Evolutionary conservation across 2,888 invertebrate genomes (phyloP).

Genomic region (Fragum sueziense): DNA sequence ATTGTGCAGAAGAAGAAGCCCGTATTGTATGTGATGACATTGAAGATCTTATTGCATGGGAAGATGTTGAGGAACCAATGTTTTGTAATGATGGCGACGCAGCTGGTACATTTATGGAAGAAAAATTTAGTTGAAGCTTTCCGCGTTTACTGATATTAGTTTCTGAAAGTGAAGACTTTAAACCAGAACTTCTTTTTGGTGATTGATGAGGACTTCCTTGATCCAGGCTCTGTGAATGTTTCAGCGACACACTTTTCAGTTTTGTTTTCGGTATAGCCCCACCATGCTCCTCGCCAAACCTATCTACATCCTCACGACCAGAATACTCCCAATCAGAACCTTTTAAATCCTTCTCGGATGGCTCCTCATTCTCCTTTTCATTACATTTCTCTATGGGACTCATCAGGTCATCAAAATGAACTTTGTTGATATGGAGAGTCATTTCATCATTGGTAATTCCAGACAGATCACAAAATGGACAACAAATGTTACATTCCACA

Average conservation of each 20-base stretch:
- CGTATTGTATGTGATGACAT: constrained; percentile 33
- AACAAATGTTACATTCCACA: constrained; percentile 90
- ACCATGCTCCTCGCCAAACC: constrained; percentile 54
- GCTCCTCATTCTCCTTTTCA: constrained; percentile 25
- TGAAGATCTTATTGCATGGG: constrained; percentile 32
- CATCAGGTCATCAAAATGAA: constrained; percentile 88
- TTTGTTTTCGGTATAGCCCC: constrained; percentile 58
- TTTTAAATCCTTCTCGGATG: constrained; percentile 5
- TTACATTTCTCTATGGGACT: constrained; percentile 85
- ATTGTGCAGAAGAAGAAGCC: constrained; percentile 42
- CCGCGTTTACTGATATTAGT: constrained; percentile 52
- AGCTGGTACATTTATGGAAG: constrained; percentile 48
- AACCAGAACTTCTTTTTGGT: constrained; percentile 41
- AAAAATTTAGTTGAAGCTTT: constrained; percentile 53
- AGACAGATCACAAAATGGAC: constrained; percentile 92
- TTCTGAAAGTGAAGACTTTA: constrained; percentile 56
- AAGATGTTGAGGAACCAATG: constrained; percentile 39
- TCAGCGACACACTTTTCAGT: constrained; percentile 26
- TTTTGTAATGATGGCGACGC: constrained; percentile 41
- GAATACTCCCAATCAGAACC: not conserved
- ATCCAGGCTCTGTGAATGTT: constrained; percentile 58
- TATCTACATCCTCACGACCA: constrained; percentile 51
- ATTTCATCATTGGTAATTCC: constrained; percentile 90
- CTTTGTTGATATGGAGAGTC: constrained; percentile 90
- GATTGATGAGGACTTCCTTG: constrained; percentile 37